Base-by-base conservation (phyloP, 2,113 vertebrate species). In the Corythaixoides concolor region DNA sequence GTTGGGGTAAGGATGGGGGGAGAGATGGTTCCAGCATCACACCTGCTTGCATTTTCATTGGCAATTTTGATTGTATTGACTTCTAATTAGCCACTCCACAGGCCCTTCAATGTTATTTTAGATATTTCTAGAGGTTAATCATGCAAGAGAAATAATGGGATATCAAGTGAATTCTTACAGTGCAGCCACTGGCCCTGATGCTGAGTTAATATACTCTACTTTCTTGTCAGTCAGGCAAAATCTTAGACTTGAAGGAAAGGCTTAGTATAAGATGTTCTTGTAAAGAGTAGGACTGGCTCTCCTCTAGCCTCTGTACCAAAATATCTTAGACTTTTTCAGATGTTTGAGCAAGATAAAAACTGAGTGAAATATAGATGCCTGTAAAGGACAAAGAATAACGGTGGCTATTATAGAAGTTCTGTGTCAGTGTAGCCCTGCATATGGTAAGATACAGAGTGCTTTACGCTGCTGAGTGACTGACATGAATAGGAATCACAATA, bases 1-100 rank as follows among this genome's bases (percentile, higher is more conserved):
- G 2, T 59, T 21, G 23, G 15, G 6, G 1, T 84, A 62, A 43
- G 22, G 19, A 32, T 66, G 27, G 27, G 24, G 77, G 5, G 13
- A 63, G 7, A 37, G 8, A 27, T 82, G 17, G 35, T 90, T 60
- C 11, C 15, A 41, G 16, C 12, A 23, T 82, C 35, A 60, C 16
- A 30, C 2, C 4, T 52, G 30, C 39, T 86, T 9, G 30, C 0
- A 0, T 30, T 67, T 95, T 79, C n/a, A 8, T 3, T 78, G 39
- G 19, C 30, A 58, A 8, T 91, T 89, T 89, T 75, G 4, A 26
- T 56, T 3, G 5, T 55, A 12, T 80, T 12, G 4, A 5, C 27
- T 82, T 43, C 41, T 82, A 64, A 60, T 72, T 49, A 75, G 53
- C 43, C 72, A 47, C 62, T 66, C n/a, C 41, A 23, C 10, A 41